These are phyloP conservation scores for Catotricha subobsoleta DNA, from an alignment of 2,888 invertebrate genomes.

Conservation along the genomic window DNA sequence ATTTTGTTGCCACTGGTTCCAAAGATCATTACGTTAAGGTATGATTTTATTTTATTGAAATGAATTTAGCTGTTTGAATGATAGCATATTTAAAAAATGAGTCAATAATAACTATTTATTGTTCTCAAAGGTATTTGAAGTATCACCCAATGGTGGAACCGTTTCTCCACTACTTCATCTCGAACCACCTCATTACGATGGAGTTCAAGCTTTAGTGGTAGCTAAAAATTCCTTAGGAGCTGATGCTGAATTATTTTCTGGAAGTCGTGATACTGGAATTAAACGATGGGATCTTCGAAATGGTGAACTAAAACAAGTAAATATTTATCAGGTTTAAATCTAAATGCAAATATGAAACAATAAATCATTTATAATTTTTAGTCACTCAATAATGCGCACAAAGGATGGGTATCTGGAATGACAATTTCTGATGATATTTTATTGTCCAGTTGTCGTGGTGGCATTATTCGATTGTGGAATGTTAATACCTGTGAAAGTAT, in stretches of 20 bases:
- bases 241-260: conserved; percentile 46
- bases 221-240: conserved; percentile 33
- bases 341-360: background rate
- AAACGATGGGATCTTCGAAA: conserved; percentile 59
- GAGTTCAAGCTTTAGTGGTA: conserved; percentile 61
- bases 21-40: conserved; percentile 69
- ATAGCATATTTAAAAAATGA: background rate
- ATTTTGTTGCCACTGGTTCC: conserved; percentile 59
- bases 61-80: no score
- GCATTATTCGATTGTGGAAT: conserved; percentile 59
- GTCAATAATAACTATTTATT: background rate
- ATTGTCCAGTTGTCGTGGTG: conserved; percentile 60
- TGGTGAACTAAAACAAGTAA: conserved; percentile 21
- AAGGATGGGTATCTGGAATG: conserved; percentile 71
- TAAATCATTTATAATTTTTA: conserved; percentile 18
- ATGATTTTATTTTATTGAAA: background rate
- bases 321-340: background rate
- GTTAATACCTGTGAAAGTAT: conserved; percentile 43
- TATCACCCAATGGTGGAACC: conserved; percentile 32
- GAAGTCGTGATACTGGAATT: conserved; percentile 68
- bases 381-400: conserved; percentile 67
- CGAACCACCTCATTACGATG: conserved; percentile 79
- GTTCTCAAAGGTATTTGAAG: conserved; percentile 24
- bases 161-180: conserved; percentile 42
- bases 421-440: conserved; percentile 37